A percentile compares a stretch with the other conserved stretches of the same genome.
Conservation (phyloP, 2,797 vertebrate genomes). For the Pangasius sanitwongsei region DNA sequence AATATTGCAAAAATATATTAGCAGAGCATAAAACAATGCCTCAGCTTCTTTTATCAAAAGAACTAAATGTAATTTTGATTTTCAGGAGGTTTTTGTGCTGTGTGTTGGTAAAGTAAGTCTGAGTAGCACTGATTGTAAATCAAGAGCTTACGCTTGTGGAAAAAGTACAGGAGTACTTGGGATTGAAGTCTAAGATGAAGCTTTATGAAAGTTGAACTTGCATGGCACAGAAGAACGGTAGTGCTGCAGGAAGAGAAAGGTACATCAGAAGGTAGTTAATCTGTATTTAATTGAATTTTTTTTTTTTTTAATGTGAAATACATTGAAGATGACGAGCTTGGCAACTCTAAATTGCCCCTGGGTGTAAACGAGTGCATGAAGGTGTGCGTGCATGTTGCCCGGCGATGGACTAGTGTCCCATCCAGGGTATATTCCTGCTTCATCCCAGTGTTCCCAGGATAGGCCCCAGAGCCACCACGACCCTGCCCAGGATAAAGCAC, state of each 20-base stretch:
- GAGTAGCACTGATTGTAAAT: background rate
- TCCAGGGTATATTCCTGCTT: background rate
- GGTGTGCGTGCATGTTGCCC: no score
- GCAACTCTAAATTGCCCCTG: no score
- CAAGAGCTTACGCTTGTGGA: background rate
- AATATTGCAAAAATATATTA: background rate
- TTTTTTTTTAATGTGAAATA: background rate
- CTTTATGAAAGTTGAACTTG: slow-evolving; percentile 2
- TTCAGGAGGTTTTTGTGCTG: slow-evolving; percentile 6
- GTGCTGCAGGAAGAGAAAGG: background rate
- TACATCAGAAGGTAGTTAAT: background rate
- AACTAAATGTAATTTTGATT: background rate
- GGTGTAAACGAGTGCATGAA: no score
- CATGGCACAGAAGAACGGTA: background rate
- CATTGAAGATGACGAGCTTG: background rate
- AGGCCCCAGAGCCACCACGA: background rate
- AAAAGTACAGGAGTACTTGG: background rate
- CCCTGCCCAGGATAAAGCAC: background rate
- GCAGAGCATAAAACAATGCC: background rate
- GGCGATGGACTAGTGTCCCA: no score
- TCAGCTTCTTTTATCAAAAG: background rate
- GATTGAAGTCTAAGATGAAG: slow-evolving; percentile 8
- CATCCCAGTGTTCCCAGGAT: background rate
- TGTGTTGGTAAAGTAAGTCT: background rate
- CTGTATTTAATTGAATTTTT: background rate